Base-by-base conservation (phyloP, 2,888 invertebrate genomes). In the Callyntrura sp. region DNA sequence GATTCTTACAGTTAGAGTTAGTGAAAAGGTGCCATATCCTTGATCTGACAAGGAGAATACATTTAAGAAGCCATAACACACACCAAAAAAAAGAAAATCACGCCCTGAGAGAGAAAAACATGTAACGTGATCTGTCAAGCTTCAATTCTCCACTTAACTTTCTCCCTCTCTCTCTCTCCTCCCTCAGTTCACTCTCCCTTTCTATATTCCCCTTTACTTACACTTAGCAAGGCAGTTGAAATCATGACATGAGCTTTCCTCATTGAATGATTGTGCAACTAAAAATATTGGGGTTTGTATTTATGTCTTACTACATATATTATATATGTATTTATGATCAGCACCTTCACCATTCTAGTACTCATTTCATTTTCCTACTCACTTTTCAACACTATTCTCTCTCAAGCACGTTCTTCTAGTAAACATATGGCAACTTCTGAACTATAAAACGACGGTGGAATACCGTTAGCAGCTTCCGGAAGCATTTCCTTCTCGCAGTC, bases 91-190 rank as follows among this genome's bases (percentile, higher is more conserved):
- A 48, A 55, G 45, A 83, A 88, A 88, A 88, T 88, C 88, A 82
- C 88, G 82, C 81, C 87, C 68, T 87, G 60, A 82, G 88, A 73
- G 88, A 82, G 82, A 88, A 88, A 82, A 88, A 82, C 88, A 70
- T 88, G 88, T 88, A 88, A 88, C 83, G 88, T 88, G 88, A 88
- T 88, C 88, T 88, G 88, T 88, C 88, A 88, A 88, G 83, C 82
- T 73, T 88, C 73, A 88, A 81, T 83, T 82, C 88, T 70, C 81
- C 87, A 60, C 86, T 78, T 78, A 79, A 68, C 85, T 78, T 87
- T 81, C 79, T 68, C 70, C 51, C 45, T 79, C 60, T 70, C 84
- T 73, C 70, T 43, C 23, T 11, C n/a, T n/a, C n/a, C n/a, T n/a
- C n/a, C n/a, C n/a, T n/a, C n/a, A n/a, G n/a, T n/a, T 70, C 48